Evolutionary conservation across 2,888 invertebrate genomes (phyloP).

Genomic region (Harpagoxenus sublaevis): DNA sequence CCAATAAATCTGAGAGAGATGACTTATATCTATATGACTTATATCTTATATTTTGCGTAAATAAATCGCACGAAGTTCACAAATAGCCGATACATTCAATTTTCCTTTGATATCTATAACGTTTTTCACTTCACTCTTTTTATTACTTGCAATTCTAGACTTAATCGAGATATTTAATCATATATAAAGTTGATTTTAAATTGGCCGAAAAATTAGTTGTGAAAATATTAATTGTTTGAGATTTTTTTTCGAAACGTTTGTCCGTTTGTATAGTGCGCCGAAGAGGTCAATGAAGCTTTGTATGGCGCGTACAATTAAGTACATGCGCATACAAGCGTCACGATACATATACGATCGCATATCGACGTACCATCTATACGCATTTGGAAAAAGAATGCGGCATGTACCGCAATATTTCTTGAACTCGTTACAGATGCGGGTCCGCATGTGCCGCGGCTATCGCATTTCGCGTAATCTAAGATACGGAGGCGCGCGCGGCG

Average conservation of each 20-base stretch:
- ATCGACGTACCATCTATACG: neutral
- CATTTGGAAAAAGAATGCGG: neutral
- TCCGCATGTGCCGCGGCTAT: slow-evolving; percentile 30
- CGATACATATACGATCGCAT: neutral
- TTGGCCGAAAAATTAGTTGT: neutral
- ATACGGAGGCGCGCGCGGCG: slow-evolving; percentile 19
- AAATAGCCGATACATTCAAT: no score
- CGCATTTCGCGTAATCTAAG: slow-evolving; percentile 54
- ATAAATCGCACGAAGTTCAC: no score
- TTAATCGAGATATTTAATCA: neutral
- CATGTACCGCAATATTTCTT: slow-evolving; percentile 35
- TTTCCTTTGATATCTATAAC: no score
- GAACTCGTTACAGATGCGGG: slow-evolving; percentile 50
- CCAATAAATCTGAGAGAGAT: no score
- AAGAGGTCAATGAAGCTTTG: neutral
- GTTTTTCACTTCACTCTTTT: neutral
- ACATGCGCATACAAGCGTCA: neutral
- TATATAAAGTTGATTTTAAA: neutral
- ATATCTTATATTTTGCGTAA: no score
- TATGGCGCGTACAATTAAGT: neutral
- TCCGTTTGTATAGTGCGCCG: neutral
- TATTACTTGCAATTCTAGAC: neutral
- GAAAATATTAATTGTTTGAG: neutral
- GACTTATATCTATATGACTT: no score
- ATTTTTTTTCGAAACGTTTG: neutral